A percentile compares a stretch with the other conserved stretches of the same genome.
These are phyloP conservation scores for Pteria penguin DNA, from an alignment of 2,888 invertebrate species.

Conservation along the genomic window DNA sequence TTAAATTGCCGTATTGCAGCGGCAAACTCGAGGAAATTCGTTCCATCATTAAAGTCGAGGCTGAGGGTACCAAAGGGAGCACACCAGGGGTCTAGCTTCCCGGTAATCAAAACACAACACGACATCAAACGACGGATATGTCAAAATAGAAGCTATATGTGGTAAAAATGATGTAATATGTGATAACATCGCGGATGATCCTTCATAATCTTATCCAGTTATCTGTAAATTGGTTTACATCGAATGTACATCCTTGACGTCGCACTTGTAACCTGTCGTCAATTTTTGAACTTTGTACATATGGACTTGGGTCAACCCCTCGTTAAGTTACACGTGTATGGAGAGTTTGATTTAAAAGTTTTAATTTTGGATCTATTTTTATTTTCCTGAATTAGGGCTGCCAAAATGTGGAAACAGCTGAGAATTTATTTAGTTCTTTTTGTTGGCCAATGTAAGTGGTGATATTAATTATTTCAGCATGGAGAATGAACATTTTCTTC, in stretches of 20 bases:
- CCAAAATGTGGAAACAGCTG: slow-evolving; percentile 18
- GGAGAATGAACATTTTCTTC: too few species aligned
- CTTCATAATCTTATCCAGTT: not conserved
- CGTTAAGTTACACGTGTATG: not conserved
- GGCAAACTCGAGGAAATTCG: too few species aligned
- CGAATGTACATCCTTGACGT: not conserved
- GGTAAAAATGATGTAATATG: not conserved
- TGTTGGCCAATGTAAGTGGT: slow-evolving; percentile 28
- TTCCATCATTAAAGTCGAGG: too few species aligned
- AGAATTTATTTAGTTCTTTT: slow-evolving; percentile 23
- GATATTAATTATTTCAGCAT: too few species aligned
- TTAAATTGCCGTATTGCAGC: too few species aligned
- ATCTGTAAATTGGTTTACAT: not conserved
- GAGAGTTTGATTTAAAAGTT: not conserved
- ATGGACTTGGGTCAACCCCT: slow-evolving; percentile 19
- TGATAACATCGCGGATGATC: not conserved
- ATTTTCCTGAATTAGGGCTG: slow-evolving; percentile 10
- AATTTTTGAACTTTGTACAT: slow-evolving; percentile 36
- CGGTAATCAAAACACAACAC: too few species aligned
- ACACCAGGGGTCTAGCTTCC: too few species aligned
- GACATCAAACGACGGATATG: too few species aligned
- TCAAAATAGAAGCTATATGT: not conserved
- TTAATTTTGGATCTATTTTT: not conserved
- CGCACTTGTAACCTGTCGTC: not conserved
- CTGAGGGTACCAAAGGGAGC: too few species aligned